These are phyloP conservation scores for Triops longicaudatus DNA, from an alignment of 1,140 invertebrate genomes.

Conservation along the genomic window DNA sequence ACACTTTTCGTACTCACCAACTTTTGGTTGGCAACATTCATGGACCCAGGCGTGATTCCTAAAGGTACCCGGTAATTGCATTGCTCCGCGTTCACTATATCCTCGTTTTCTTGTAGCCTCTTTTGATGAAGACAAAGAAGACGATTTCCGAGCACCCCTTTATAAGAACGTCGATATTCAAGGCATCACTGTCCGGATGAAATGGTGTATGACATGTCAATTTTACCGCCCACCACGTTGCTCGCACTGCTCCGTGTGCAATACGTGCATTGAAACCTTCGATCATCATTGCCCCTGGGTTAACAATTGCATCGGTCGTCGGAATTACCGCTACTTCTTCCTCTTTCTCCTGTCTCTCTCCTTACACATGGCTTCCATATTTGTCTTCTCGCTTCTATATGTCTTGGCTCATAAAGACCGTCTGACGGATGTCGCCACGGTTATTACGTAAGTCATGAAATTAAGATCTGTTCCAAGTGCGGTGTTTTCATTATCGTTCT, in stretches of 20 bases:
- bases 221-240: constrained; percentile 97
- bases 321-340: constrained; percentile 98
- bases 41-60: constrained; percentile 98
- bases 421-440: constrained; percentile 68
- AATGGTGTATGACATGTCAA: constrained; percentile 99
- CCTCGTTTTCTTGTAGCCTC: constrained; percentile 54
- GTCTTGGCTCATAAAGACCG: constrained; percentile 75
- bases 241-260: constrained; percentile 98
- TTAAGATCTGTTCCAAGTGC: constrained; percentile 19
- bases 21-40: constrained; percentile 96
- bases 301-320: constrained; percentile 97
- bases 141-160: constrained; percentile 92
- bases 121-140: constrained; percentile 91
- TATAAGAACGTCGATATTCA: constrained; percentile 98
- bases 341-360: constrained; percentile 94
- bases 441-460: constrained; percentile 60
- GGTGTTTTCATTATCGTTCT: constrained; percentile 33
- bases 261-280: constrained; percentile 99
- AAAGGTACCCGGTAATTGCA: constrained; percentile 54
- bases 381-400: constrained; percentile 83
- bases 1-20: constrained; percentile 96
- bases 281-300: constrained; percentile 99
- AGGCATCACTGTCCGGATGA: constrained; percentile 97
- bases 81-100: constrained; percentile 21
- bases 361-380: constrained; percentile 95